Conservation (phyloP, 2,797 vertebrate species). For the Percopsis omiscomaycus region DNA sequence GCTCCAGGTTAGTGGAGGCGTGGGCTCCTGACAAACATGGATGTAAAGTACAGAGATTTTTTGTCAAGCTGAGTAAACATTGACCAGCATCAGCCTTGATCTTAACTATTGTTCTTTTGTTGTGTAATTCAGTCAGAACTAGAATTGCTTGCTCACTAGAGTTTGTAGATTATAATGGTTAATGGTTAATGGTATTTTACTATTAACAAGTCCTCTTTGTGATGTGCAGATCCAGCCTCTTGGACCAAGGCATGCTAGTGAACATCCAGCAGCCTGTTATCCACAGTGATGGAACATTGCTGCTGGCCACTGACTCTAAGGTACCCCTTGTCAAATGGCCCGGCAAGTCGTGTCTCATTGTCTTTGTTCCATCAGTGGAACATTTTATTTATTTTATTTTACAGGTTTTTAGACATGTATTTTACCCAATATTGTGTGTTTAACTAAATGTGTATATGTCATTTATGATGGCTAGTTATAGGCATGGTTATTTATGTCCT, state of each 20-base stretch:
- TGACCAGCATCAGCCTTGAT: no score
- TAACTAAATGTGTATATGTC: no score
- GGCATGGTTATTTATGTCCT: conserved; percentile 35
- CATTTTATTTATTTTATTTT: no score
- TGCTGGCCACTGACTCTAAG: conserved; percentile 90
- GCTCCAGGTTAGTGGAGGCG: conserved; percentile 80
- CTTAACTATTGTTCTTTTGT: no score
- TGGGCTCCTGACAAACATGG: conserved; percentile 5
- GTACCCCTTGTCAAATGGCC: conserved; percentile 63
- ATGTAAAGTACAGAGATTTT: not conserved
- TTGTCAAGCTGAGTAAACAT: not conserved
- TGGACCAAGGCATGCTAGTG: conserved; percentile 97
- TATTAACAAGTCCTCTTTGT: conserved; percentile 25
- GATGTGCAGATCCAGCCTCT: conserved; percentile 79
- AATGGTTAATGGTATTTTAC: not conserved
- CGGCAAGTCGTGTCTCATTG: not conserved
- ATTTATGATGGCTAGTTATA: conserved; percentile 4
- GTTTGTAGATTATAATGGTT: not conserved
- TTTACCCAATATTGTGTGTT: no score
- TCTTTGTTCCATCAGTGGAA: not conserved
- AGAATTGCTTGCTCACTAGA: no score
- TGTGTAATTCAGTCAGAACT: no score
- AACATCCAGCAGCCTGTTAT: conserved; percentile 98
- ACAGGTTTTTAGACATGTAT: not conserved
- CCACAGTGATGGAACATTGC: conserved; percentile 90